These are phyloP conservation scores for Spodoptera picta DNA, from an alignment of 2,888 invertebrate species.

Conservation along the genomic window DNA sequence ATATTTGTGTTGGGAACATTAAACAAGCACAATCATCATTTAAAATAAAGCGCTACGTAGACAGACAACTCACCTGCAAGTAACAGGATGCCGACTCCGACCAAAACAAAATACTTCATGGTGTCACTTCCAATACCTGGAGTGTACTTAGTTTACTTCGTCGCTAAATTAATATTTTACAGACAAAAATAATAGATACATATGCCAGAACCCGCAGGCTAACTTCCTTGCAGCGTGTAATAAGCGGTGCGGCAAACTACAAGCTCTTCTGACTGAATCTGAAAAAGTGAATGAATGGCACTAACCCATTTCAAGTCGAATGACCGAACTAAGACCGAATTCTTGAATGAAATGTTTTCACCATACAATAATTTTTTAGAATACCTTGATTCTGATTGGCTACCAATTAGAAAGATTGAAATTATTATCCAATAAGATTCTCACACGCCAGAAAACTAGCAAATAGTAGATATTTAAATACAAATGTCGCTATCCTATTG, in stretches of 20 bases:
- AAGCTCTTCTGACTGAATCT: neutral
- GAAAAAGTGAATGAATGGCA: constrained; percentile 1
- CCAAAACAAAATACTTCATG: constrained; percentile 81
- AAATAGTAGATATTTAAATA: constrained; percentile 72
- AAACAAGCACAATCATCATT: constrained; percentile 7
- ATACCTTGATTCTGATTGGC: constrained; percentile 30
- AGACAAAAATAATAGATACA: constrained; percentile 27
- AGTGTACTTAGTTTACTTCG: constrained; percentile 13
- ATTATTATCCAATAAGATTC: constrained; percentile 61
- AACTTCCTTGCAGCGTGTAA: constrained; percentile 1
- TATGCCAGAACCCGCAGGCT: constrained; percentile 8
- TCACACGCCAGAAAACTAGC: constrained; percentile 71
- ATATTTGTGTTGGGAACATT: constrained; percentile 3
- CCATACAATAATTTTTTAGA: constrained; percentile 15
- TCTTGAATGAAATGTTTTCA: constrained; percentile 19
- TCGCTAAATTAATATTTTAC: constrained; percentile 14
- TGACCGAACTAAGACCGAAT: too few species aligned
- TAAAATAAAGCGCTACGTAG: constrained; percentile 51
- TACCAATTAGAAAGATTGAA: accelerated
- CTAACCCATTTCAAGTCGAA: too few species aligned
- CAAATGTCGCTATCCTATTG: constrained; percentile 81
- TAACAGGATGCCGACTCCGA: constrained; percentile 76
- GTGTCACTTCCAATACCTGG: constrained; percentile 31
- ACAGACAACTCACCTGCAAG: constrained; percentile 77
- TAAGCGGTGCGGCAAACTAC: neutral